Percentiles rank a stretch among this genome's conserved stretches.
Evolutionary conservation across 2,888 invertebrate species (phyloP).

Genomic region (Plusia festucae): DNA sequence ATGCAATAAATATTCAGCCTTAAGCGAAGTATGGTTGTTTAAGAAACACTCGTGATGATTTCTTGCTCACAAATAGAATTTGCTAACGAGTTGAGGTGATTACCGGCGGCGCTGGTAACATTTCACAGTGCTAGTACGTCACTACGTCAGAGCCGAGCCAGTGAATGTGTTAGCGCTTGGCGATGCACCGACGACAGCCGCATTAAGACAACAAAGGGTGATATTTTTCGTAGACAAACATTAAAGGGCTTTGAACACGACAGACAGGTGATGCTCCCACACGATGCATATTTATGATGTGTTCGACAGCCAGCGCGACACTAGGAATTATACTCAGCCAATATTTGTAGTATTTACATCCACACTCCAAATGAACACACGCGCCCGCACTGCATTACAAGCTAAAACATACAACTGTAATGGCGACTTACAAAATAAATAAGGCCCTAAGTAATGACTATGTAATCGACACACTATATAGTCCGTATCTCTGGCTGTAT

Average conservation of each 20-base stretch:
- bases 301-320: slow-evolving; percentile 82
- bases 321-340: slow-evolving; percentile 77
- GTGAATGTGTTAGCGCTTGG: slow-evolving; percentile 52
- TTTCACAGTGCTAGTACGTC: slow-evolving; percentile 34
- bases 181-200: slow-evolving; percentile 71
- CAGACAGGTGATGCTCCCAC: slow-evolving; percentile 78
- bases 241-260: slow-evolving; percentile 79
- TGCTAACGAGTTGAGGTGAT: slow-evolving; percentile 56
- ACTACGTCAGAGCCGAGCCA: slow-evolving; percentile 40
- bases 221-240: slow-evolving; percentile 87
- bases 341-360: slow-evolving; percentile 79
- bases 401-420: slow-evolving; percentile 15
- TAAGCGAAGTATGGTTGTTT: slow-evolving; percentile 34
- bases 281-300: slow-evolving; percentile 86
- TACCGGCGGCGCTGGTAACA: slow-evolving; percentile 43
- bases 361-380: slow-evolving; percentile 60
- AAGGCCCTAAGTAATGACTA: slow-evolving; percentile 24
- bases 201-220: slow-evolving; percentile 82
- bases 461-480: slow-evolving; percentile 39
- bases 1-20: slow-evolving; percentile 28
- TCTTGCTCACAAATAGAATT: slow-evolving; percentile 55
- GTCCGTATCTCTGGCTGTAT: slow-evolving; percentile 38
- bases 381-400: slow-evolving; percentile 21
- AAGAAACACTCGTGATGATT: slow-evolving; percentile 41
- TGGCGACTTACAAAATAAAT: slow-evolving; percentile 18